Base-by-base conservation (phyloP, 2,888 invertebrate species). In the Noctua fimbriata region DNA sequence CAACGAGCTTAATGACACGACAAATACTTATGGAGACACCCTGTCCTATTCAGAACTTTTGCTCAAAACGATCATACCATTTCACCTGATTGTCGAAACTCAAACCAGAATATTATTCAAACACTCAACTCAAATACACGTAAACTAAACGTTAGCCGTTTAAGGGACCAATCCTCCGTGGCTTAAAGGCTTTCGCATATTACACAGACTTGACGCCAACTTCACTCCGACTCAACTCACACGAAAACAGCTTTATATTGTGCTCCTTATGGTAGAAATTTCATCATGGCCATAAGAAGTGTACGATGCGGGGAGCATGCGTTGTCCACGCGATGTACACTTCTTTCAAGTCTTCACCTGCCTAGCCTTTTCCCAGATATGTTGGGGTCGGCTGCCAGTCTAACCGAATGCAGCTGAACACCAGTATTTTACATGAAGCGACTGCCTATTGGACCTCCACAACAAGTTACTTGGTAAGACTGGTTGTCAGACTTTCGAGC, bases 91-190 rank as follows among this genome's bases (percentile, higher is more conserved):
- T 55, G 10, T 55, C 24, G 36, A 65, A 65, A 36, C 32, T 65
- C 21, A 36, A 65, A 21, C 36, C 36, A 12, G 36, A 65, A 21
- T 65, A 65, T 21, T 36, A 65, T 65, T 36, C 65, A 65, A 36
- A 65, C 36, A 32, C 36, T 36, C 65, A 65, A 65, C 32, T 12
- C 65, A 65, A 65, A 65, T 65, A 65, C 65, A 65, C 65, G 65
- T 36, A 36, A 36, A 65, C 65, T 36, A 36, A 65, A 65, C 65
- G 65, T 65, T 65, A 65, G 65, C 36, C 36, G 21, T 65, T 65
- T 65, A 65, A 65, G 36, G 36, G 36, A 65, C 21, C 65, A 65
- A 65, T 65, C 36, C 36, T 65, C 12, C 5, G 65, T 36, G 21
- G 36, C 16, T n/a, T 36, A 65, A 65, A 65, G 65, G 21, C 21